Conservation (phyloP, 2,888 invertebrate species). For the Apeira syringaria region DNA sequence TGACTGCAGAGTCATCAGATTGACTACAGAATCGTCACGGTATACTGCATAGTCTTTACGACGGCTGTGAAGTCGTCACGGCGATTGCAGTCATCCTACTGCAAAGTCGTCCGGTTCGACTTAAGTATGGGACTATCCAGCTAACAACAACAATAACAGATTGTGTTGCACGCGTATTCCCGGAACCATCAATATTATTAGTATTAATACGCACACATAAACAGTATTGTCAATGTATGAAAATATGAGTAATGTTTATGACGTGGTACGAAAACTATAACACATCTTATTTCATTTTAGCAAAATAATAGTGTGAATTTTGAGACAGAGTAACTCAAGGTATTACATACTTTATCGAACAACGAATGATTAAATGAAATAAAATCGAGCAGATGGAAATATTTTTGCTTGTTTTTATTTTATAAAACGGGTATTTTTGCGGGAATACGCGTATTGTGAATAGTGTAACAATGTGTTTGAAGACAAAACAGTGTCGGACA, state of each 20-base stretch:
- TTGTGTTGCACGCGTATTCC: constrained; percentile 44
- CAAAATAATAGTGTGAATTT: neutral
- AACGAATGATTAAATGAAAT: constrained; percentile 37
- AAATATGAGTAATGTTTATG: too few relatives aligned
- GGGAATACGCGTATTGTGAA: constrained; percentile 61
- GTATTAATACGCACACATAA: too few relatives aligned
- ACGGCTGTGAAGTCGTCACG: constrained; percentile 3
- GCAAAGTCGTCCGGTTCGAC: constrained; percentile 20
- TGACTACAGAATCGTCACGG: constrained; percentile 13
- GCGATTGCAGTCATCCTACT: neutral
- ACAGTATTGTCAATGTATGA: too few relatives aligned
- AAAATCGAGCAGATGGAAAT: constrained; percentile 54
- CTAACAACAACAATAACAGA: constrained; percentile 44
- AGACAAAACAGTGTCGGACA: constrained; percentile 47
- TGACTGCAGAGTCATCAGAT: constrained; percentile 3
- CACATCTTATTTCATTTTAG: too few relatives aligned
- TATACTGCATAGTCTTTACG: too few relatives aligned
- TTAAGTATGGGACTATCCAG: constrained; percentile 33
- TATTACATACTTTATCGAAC: constrained; percentile 4
- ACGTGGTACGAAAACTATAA: too few relatives aligned
- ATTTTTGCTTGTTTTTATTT: constrained; percentile 62
- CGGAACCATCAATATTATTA: constrained; percentile 9
- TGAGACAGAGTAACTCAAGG: neutral
- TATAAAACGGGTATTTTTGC: constrained; percentile 44
- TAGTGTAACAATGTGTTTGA: constrained; percentile 64